A percentile compares a stretch with the other conserved stretches of the same genome.
These are phyloP conservation scores for Coronaproctus castanopsis DNA, from an alignment of 2,888 invertebrate species.

Conservation along the genomic window DNA sequence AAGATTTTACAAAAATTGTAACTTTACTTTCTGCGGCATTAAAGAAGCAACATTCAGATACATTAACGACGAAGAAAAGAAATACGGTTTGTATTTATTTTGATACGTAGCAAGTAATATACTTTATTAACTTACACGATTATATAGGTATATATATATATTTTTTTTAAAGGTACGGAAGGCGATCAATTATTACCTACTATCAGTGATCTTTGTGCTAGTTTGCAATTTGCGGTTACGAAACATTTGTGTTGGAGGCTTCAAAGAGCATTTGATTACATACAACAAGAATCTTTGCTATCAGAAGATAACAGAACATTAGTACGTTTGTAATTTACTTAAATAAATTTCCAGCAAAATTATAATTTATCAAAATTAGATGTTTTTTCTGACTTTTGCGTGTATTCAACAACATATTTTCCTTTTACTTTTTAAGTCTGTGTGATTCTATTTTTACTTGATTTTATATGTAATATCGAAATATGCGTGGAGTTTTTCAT, in stretches of 20 bases:
- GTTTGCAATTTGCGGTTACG: constrained; percentile 49
- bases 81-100: constrained; percentile 27
- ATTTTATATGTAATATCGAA: no score
- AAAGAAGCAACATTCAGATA: constrained; percentile 38
- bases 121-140: not conserved
- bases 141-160: not conserved
- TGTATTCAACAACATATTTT: no score
- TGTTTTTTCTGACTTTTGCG: no score
- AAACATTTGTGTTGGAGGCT: constrained; percentile 63
- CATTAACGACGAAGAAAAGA: constrained; percentile 37
- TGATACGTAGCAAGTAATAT: not conserved
- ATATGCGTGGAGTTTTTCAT: no score
- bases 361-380: no score
- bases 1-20: constrained; percentile 47
- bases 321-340: constrained; percentile 26
- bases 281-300: constrained; percentile 38
- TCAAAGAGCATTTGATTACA: constrained; percentile 53
- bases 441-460: no score
- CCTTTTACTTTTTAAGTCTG: no score
- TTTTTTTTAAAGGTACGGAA: constrained; percentile 28
- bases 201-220: constrained; percentile 65
- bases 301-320: constrained; percentile 36
- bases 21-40: constrained; percentile 77
- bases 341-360: not conserved
- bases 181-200: constrained; percentile 53